phyloP scores from a whole-genome alignment of 2,113 vertebrate genomes.

The Symphodus melops region DNA sequence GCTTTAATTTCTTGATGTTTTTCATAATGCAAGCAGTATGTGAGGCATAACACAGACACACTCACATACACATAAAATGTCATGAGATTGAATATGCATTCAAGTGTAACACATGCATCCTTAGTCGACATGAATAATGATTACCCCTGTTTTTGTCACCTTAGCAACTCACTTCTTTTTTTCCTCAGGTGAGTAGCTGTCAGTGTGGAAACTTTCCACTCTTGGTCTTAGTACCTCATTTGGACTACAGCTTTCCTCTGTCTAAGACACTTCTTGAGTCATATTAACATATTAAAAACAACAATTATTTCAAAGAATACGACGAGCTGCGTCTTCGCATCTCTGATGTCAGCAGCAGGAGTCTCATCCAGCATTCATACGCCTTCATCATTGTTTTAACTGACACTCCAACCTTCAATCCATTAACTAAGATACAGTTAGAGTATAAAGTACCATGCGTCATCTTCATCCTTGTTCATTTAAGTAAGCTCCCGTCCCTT shows the following conservation, averaged over 20 bases:
- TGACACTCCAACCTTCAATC: conserved; percentile 36
- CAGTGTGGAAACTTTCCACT: conserved; percentile 39
- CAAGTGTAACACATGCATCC: conserved; percentile 58
- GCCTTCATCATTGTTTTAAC: conserved; percentile 28
- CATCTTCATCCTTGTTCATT: conserved; percentile 49
- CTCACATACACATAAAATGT: conserved; percentile 41
- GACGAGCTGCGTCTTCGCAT: conserved; percentile 28
- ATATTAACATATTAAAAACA: conserved; percentile 53
- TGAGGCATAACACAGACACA: conserved; percentile 35
- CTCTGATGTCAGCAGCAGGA: conserved; percentile 41
- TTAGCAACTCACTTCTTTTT: conserved; percentile 24
- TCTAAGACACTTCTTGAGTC: conserved; percentile 56
- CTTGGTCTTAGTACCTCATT: conserved; percentile 50
- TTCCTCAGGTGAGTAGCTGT: conserved; percentile 37
- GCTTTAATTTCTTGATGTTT: conserved; percentile 75
- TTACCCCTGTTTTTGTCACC: conserved; percentile 24
- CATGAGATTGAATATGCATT: conserved; percentile 64
- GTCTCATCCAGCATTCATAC: conserved; percentile 43
- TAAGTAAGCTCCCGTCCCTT: conserved; percentile 42
- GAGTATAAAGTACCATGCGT: conserved; percentile 62
- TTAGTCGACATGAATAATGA: conserved; percentile 54
- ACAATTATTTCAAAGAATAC: conserved; percentile 22
- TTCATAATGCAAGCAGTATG: conserved; percentile 53
- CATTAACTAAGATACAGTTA: conserved; percentile 53
- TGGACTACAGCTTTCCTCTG: conserved; percentile 59